phyloP scores from a whole-genome alignment of 2,113 vertebrate species.

The Chionodraco myersi region DNA sequence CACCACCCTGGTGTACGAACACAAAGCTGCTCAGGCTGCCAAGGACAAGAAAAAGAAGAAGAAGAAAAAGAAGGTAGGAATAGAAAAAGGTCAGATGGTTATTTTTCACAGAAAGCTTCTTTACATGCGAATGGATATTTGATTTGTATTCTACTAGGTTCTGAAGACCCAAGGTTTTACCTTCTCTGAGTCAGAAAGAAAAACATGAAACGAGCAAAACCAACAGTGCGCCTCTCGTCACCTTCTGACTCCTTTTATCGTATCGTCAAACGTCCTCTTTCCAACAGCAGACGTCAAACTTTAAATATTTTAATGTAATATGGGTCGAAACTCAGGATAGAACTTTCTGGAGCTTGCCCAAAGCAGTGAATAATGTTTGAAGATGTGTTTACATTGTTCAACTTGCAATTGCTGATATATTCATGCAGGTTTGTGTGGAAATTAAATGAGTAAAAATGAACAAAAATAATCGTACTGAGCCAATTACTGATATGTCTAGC shows the following conservation, averaged over 20 bases:
- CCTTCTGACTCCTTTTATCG: not conserved
- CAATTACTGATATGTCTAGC: too few species aligned
- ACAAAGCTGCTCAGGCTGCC: conserved; percentile 97
- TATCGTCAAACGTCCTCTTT: not conserved
- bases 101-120: not conserved
- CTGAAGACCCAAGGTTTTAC: not conserved
- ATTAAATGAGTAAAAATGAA: too few species aligned
- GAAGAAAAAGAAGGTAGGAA: conserved; percentile 89
- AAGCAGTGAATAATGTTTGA: not conserved
- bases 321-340: too few species aligned
- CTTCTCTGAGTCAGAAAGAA: not conserved
- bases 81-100: not conserved
- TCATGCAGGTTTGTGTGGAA: too few species aligned
- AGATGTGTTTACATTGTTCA: too few species aligned
- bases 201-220: not conserved
- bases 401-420: too few species aligned
- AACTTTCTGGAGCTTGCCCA: not conserved
- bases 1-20: conserved; percentile 96
- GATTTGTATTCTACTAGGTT: not conserved
- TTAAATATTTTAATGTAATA: too few species aligned
- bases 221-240: not conserved
- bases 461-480: too few species aligned
- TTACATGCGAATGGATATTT: not conserved
- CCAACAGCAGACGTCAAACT: not conserved
- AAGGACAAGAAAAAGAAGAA: conserved; percentile 97